These are phyloP conservation scores for Gnathochromis pfefferi DNA, from an alignment of 2,113 vertebrate genomes.

Conservation along the genomic window DNA sequence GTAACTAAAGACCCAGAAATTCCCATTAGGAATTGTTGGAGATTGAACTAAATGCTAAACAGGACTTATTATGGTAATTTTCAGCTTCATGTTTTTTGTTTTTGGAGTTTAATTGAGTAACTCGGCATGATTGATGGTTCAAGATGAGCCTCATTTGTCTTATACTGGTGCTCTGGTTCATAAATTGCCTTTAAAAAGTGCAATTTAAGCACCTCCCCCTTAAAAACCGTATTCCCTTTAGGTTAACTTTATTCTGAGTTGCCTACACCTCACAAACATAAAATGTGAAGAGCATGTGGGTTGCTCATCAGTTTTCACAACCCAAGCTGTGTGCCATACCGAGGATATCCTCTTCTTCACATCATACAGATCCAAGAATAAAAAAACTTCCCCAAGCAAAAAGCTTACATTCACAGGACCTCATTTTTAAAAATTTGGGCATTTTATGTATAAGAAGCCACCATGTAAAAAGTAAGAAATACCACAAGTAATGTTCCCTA, in stretches of 20 bases:
- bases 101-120: not conserved
- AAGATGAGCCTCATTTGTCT: not conserved
- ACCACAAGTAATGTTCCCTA: not conserved
- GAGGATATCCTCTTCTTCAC: not conserved
- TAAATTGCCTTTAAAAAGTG: not conserved
- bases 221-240: not conserved
- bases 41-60: not conserved
- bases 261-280: not conserved
- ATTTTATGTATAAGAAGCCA: not conserved
- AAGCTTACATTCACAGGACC: not conserved
- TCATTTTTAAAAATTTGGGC: not conserved
- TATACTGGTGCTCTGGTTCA: not conserved
- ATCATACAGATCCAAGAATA: not conserved
- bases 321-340: not conserved
- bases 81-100: not conserved
- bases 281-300: not conserved
- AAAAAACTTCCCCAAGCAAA: not conserved
- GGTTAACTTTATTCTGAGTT: not conserved
- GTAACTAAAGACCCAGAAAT: not conserved
- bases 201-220: fast-evolving
- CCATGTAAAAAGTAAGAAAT: not conserved
- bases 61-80: not conserved
- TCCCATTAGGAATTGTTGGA: not conserved
- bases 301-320: not conserved
- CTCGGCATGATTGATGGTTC: not conserved